These are phyloP conservation scores for Chroicocephalus ridibundus DNA, from an alignment of 2,113 vertebrate species.

Conservation along the genomic window DNA sequence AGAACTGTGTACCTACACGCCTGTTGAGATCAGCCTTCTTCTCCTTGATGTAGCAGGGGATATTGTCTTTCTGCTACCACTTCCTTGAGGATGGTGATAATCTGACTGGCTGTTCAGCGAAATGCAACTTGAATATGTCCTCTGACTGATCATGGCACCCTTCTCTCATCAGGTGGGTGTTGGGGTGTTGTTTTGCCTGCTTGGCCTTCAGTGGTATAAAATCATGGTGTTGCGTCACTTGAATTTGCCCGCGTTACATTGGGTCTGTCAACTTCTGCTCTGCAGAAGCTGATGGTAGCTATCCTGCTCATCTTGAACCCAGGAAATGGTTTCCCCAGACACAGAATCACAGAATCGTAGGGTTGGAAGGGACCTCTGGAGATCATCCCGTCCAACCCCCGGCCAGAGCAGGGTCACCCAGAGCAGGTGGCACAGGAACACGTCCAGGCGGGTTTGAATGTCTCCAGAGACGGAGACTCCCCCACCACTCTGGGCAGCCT, in stretches of 20 bases:
- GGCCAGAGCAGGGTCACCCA: no score
- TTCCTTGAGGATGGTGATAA: not conserved
- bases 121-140: not conserved
- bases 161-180: not conserved
- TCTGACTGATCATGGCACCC: not conserved
- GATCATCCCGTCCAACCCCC: no score
- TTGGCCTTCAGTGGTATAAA: not conserved
- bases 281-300: not conserved
- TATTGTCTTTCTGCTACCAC: not conserved
- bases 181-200: not conserved
- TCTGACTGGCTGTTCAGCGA: not conserved
- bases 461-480: no score
- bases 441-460: no score
- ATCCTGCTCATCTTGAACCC: not conserved
- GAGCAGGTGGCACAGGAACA: no score
- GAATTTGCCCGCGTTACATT: accelerated
- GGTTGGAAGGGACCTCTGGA: no score
- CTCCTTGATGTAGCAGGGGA: not conserved
- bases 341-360: no score
- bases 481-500: no score
- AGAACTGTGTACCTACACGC: not conserved
- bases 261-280: not conserved
- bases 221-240: not conserved
- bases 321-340: not conserved
- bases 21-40: not conserved